Percentiles rank a stretch among this genome's conserved stretches.
Evolutionary conservation across 2,113 vertebrate genomes (phyloP).

Genomic region (Stegostoma tigrinum): DNA sequence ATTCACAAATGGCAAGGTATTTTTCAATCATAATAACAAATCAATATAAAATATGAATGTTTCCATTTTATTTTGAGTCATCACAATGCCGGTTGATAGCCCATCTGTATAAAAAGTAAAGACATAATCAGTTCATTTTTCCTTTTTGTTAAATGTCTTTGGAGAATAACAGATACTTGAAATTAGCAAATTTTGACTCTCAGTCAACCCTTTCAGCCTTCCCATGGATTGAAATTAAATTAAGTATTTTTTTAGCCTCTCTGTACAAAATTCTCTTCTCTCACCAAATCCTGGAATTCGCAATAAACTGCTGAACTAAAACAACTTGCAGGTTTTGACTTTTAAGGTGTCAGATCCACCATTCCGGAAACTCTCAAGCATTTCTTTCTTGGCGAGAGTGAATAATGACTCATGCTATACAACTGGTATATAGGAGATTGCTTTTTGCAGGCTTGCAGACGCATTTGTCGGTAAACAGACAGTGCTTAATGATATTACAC

Average conservation of each 20-base stretch:
- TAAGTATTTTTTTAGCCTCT: not conserved
- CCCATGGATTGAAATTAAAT: not conserved
- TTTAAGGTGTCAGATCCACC: not conserved
- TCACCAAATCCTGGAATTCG: not conserved
- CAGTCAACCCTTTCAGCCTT: not conserved
- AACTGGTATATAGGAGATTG: not conserved
- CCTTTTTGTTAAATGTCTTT: not conserved
- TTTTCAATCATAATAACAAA: not conserved
- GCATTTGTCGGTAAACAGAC: not conserved
- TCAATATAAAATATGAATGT: not conserved
- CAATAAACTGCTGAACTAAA: not conserved
- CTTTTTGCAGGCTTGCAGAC: not conserved
- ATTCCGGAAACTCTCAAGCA: not conserved
- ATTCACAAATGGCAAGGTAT: not conserved
- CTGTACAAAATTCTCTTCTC: not conserved
- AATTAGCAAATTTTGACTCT: not conserved
- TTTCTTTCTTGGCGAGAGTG: not conserved
- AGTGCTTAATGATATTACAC: not conserved
- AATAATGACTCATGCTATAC: conserved; percentile 9
- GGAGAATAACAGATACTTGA: not conserved
- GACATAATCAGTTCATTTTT: not conserved
- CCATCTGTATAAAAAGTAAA: not conserved
- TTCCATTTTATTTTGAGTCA: too few relatives aligned
- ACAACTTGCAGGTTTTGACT: not conserved
- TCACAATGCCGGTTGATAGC: too few relatives aligned